Conservation (phyloP, 2,797 vertebrate genomes). For the Strix occidentalis region DNA sequence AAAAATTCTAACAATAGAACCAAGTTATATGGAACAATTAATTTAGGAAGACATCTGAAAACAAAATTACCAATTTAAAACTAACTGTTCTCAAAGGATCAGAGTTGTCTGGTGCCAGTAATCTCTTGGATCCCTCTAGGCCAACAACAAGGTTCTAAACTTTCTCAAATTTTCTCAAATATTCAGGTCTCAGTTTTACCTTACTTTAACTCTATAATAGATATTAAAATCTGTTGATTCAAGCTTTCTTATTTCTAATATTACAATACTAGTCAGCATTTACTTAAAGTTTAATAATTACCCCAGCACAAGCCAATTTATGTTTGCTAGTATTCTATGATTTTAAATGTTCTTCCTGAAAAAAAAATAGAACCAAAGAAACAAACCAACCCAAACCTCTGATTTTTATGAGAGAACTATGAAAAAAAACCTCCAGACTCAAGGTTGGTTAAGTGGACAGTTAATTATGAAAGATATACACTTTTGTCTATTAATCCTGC, state of each 20-base stretch:
- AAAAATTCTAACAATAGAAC: neutral
- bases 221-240: neutral
- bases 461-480: neutral
- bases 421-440: neutral
- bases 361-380: neutral
- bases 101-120: neutral
- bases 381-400: neutral
- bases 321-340: neutral
- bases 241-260: neutral
- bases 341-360: neutral
- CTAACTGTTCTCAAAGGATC: neutral
- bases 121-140: neutral
- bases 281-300: neutral
- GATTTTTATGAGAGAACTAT: neutral
- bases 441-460: neutral
- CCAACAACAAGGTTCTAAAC: neutral
- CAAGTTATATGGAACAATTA: neutral
- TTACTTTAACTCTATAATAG: neutral
- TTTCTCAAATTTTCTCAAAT: neutral
- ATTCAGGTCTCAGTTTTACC: neutral
- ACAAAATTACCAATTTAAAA: neutral
- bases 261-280: neutral
- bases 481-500: neutral
- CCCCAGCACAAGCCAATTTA: neutral
- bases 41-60: neutral